These are phyloP conservation scores for Tanytarsus gracilentus DNA, from an alignment of 2,888 invertebrate species.

Conservation along the genomic window DNA sequence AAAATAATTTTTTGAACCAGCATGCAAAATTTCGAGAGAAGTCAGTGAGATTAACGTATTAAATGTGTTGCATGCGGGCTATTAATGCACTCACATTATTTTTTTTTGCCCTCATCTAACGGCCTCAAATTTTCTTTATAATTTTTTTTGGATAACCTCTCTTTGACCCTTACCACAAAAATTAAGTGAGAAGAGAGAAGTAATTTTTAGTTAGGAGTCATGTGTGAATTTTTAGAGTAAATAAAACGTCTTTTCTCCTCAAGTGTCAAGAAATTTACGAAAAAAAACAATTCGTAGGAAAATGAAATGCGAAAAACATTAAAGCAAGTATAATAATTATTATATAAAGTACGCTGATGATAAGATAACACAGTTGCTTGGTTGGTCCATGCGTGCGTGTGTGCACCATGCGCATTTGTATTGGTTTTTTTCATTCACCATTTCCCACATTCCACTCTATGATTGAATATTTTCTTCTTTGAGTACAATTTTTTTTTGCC, in stretches of 20 bases:
- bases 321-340: neutral
- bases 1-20: no score
- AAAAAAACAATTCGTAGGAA: no score
- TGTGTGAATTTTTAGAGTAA: no score
- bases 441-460: neutral
- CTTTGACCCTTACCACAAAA: neutral
- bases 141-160: neutral
- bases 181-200: no score
- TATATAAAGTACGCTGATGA: neutral
- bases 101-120: neutral
- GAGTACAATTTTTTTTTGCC: no score
- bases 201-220: no score
- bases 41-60: neutral
- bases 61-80: neutral
- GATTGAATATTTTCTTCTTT: constrained; percentile 13
- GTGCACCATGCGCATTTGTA: neutral
- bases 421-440: neutral
- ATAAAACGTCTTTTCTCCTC: no score
- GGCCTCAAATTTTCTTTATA: neutral
- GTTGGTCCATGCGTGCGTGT: neutral
- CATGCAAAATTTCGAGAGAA: neutral
- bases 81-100: neutral
- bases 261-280: no score
- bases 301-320: no score
- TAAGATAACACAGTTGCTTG: constrained; percentile 14